Evolutionary conservation across 1,140 invertebrate species (phyloP).

Genomic region (Potamilus streckersoni): DNA sequence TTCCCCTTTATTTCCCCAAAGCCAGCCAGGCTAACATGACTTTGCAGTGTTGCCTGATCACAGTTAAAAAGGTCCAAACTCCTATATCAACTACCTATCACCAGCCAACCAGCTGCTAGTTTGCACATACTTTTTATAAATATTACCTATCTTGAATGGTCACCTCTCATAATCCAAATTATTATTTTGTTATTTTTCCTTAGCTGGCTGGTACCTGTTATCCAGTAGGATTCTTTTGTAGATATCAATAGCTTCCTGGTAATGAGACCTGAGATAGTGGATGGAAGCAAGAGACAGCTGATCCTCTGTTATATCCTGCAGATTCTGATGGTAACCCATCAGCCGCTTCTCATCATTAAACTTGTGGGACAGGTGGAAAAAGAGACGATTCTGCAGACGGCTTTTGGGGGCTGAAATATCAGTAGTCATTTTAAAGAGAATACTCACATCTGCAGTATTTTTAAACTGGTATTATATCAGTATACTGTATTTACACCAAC

Average conservation of each 20-base stretch:
- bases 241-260: constrained; percentile 98
- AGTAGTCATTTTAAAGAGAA: no score
- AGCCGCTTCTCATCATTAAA: constrained; percentile 87
- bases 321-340: constrained; percentile 83
- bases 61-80: no score
- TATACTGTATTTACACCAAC: no score
- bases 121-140: no score
- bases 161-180: neutral
- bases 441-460: no score
- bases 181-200: neutral
- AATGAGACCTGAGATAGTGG: constrained; percentile 94
- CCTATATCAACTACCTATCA: no score
- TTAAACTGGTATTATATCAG: no score
- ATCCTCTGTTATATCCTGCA: constrained; percentile 92
- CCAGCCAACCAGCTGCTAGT: no score
- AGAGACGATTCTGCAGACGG: constrained; percentile 78
- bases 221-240: constrained; percentile 95
- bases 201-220: constrained; percentile 78
- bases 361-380: constrained; percentile 96
- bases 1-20: no score
- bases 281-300: constrained; percentile 96
- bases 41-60: no score
- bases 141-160: no score
- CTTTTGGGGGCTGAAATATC: constrained; percentile 63
- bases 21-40: no score